Evolutionary conservation across 2,113 vertebrate genomes (phyloP).

Genomic region (Edolisoma coerulescens): DNA sequence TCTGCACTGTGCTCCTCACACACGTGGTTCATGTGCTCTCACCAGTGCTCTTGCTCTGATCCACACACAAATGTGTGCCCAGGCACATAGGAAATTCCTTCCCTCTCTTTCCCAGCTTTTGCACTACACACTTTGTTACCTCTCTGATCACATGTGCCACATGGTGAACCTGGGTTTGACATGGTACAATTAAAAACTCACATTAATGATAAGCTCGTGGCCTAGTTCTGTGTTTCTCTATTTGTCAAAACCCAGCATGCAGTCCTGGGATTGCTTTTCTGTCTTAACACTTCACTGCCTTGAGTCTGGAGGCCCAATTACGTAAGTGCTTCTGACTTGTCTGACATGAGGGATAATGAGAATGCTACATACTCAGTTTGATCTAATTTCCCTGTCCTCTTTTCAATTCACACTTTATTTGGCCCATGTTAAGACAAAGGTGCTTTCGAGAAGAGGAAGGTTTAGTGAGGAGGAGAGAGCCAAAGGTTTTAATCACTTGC

Average conservation of each 20-base stretch:
- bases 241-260: slow-evolving; percentile 46
- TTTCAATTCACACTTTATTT: slow-evolving; percentile 29
- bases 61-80: not conserved
- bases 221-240: slow-evolving; percentile 35
- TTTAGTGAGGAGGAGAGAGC: not conserved
- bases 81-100: not conserved
- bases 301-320: slow-evolving; percentile 53
- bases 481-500: not conserved
- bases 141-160: not conserved
- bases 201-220: not conserved
- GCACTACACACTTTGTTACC: not conserved
- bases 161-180: not conserved
- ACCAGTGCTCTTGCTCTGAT: not conserved
- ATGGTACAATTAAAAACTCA: not conserved
- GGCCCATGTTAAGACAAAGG: slow-evolving; percentile 20
- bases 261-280: slow-evolving; percentile 34
- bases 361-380: slow-evolving; percentile 11
- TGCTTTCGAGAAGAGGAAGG: not conserved
- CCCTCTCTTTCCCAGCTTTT: not conserved
- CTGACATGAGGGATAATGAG: slow-evolving; percentile 48
- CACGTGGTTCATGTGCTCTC: not conserved
- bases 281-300: slow-evolving; percentile 62
- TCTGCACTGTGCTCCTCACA: not conserved
- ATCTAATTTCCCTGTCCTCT: slow-evolving; percentile 59
- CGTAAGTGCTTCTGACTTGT: slow-evolving; percentile 49